A percentile compares a stretch with the other conserved stretches of the same genome.
phyloP scores from a whole-genome alignment of 2,888 invertebrate genomes.

The Athalia cordata region DNA sequence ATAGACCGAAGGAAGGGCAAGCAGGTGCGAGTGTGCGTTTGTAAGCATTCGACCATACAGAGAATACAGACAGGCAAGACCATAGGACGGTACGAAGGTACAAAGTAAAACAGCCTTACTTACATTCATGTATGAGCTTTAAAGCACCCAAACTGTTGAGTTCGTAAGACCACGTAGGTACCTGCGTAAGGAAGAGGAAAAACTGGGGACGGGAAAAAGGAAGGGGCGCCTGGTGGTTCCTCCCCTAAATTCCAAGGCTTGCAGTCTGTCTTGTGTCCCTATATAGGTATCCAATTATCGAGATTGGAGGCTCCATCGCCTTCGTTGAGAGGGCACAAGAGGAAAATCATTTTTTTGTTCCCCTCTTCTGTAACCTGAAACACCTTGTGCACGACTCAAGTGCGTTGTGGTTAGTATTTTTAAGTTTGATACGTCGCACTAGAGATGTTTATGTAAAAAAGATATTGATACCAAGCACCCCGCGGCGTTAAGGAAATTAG shows the following conservation, averaged over 20 bases:
- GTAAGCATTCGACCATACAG: background rate
- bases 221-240: constrained; percentile 53
- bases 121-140: background rate
- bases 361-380: constrained; percentile 13
- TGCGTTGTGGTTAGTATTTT: constrained; percentile 26
- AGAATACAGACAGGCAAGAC: background rate
- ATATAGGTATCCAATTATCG: constrained; percentile 68
- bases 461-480: background rate
- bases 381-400: background rate
- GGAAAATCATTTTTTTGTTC: constrained; percentile 40
- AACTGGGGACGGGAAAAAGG: constrained; percentile 45
- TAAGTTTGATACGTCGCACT: constrained; percentile 8
- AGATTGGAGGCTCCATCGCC: constrained; percentile 72
- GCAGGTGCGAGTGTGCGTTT: constrained; percentile 67
- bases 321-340: constrained; percentile 60
- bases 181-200: background rate
- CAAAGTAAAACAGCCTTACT: constrained; percentile 13
- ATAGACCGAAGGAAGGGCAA: constrained; percentile 57
- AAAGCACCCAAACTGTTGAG: background rate
- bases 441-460: background rate
- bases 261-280: background rate
- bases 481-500: background rate
- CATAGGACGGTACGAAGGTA: constrained; percentile 4
- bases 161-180: background rate
- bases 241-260: background rate